Conservation (phyloP, 2,113 vertebrate species). For the Leptobrachium leishanense region DNA sequence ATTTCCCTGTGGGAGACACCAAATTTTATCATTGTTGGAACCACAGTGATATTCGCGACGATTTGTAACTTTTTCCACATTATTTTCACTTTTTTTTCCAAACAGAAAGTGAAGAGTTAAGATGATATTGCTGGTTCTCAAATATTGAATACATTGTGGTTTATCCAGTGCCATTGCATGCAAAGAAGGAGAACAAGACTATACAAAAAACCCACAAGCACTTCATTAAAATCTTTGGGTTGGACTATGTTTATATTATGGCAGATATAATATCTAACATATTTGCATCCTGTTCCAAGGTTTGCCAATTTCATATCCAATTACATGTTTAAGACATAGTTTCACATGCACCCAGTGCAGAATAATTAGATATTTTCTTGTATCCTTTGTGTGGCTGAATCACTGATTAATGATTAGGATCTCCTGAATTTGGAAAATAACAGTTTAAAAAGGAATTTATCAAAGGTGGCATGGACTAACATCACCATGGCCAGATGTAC, state of each 20-base stretch:
- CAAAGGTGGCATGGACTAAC: no score
- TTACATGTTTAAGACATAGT: constrained; percentile 15
- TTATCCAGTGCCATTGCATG: constrained; percentile 21
- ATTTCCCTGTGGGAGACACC: no score
- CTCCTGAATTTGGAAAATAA: neutral
- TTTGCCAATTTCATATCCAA: constrained; percentile 34
- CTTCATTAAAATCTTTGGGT: constrained; percentile 25
- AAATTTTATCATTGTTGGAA: no score
- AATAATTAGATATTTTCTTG: neutral
- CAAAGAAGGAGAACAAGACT: constrained; percentile 35
- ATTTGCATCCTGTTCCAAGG: constrained; percentile 1
- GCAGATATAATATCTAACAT: constrained; percentile 7
- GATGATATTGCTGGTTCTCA: neutral
- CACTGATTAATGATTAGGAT: constrained; percentile 3
- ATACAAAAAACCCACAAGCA: constrained; percentile 41
- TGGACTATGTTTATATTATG: constrained; percentile 25
- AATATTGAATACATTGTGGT: constrained; percentile 21
- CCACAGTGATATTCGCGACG: no score
- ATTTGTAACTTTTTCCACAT: no score
- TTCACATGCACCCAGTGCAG: neutral
- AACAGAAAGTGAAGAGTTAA: neutral
- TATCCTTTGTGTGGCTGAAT: neutral
- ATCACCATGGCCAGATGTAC: no score
- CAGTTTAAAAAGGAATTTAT: no score
- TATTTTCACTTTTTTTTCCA: no score